Conservation (phyloP, 2,888 invertebrate genomes). For the Onthophagus sagittarius region DNA sequence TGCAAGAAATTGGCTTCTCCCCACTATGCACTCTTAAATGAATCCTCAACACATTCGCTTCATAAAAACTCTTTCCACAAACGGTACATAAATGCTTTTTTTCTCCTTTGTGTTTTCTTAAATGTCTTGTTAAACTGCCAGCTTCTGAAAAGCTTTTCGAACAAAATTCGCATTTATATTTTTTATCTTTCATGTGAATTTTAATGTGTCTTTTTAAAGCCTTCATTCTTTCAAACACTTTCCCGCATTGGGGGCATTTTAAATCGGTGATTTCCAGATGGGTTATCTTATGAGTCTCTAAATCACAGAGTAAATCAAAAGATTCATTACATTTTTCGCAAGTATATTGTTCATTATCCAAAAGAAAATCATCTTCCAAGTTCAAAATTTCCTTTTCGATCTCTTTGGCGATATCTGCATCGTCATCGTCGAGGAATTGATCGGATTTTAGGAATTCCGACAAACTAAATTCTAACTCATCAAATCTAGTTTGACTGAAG, state of each 20-base stretch:
- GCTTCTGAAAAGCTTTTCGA: slow-evolving; percentile 40
- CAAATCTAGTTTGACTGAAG: slow-evolving; percentile 30
- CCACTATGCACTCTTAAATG: slow-evolving; percentile 43
- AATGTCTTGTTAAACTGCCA: slow-evolving; percentile 40
- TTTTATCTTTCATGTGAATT: slow-evolving; percentile 40
- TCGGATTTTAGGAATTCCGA: slow-evolving; percentile 25
- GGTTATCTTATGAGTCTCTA: slow-evolving; percentile 37
- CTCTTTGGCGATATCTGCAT: neutral
- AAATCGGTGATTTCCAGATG: slow-evolving; percentile 36
- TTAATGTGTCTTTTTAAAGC: slow-evolving; percentile 39
- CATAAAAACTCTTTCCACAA: slow-evolving; percentile 43
- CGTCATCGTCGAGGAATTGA: slow-evolving; percentile 19
- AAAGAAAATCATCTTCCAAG: slow-evolving; percentile 16
- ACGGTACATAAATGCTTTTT: slow-evolving; percentile 40
- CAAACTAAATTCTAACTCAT: slow-evolving; percentile 32
- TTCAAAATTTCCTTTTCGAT: slow-evolving; percentile 13
- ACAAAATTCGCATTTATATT: slow-evolving; percentile 38
- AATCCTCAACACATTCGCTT: slow-evolving; percentile 39
- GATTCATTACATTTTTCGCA: slow-evolving; percentile 35
- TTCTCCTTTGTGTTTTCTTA: slow-evolving; percentile 41
- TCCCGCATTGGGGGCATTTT: slow-evolving; percentile 38
- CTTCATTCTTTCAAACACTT: slow-evolving; percentile 37
- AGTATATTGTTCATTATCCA: slow-evolving; percentile 24
- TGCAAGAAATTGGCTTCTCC: slow-evolving; percentile 41
- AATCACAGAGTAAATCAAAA: slow-evolving; percentile 37